phyloP scores from a whole-genome alignment of 1,140 invertebrate species.

The Drosophila truncata region DNA sequence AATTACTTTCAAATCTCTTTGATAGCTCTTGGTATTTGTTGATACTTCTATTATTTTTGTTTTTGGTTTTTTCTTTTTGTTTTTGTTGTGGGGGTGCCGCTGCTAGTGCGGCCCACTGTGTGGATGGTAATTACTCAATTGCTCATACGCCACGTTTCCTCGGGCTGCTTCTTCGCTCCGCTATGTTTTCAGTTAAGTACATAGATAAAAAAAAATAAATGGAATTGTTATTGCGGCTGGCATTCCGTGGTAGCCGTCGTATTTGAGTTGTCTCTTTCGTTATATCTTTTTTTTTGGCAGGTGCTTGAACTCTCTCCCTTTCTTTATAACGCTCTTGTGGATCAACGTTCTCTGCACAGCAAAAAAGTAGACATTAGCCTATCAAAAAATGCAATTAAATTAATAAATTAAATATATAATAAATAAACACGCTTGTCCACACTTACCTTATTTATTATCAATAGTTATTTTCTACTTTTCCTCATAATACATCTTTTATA shows the following conservation, averaged over 20 bases:
- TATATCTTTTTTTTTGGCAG: conserved; percentile 62
- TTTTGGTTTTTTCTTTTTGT: conserved; percentile 18
- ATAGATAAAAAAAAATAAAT: conserved; percentile 80
- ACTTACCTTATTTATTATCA: no score
- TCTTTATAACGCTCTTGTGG: conserved; percentile 6
- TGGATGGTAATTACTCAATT: conserved; percentile 80
- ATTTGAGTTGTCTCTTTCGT: conserved; percentile 35
- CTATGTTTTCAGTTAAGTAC: conserved; percentile 56
- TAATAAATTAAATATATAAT: neutral
- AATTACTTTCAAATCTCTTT: conserved; percentile 78
- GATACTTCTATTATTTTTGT: conserved; percentile 32
- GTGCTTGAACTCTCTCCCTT: conserved; percentile 73
- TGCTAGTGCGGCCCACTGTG: conserved; percentile 34
- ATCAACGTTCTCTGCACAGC: conserved; percentile 10
- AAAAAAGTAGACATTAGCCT: neutral
- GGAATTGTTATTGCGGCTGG: conserved; percentile 68
- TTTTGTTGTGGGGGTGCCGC: conserved; percentile 8
- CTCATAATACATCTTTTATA: neutral
- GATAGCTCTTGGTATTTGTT: conserved; percentile 52
- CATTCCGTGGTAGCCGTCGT: conserved; percentile 41
- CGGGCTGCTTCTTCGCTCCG: conserved; percentile 10
- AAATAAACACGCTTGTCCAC: no score
- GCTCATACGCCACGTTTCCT: conserved; percentile 71
- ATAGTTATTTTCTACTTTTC: neutral
- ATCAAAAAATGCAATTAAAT: neutral